phyloP scores from a whole-genome alignment of 2,888 invertebrate genomes.

The Zygothrica quintamaculata region DNA sequence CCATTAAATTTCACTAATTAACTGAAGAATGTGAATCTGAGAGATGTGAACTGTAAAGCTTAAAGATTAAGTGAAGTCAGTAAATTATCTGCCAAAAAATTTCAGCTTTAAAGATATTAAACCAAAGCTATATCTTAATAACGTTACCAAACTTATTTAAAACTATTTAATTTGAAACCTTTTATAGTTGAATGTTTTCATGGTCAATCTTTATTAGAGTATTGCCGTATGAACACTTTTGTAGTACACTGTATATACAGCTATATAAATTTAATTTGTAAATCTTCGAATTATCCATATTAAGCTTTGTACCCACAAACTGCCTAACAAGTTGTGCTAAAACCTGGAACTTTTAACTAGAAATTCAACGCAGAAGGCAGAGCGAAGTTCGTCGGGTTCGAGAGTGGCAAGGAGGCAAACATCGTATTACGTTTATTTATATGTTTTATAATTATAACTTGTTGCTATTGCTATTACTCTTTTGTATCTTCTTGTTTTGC shows the following conservation, averaged over 20 bases:
- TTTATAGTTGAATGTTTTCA: too few species aligned
- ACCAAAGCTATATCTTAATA: too few species aligned
- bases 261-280: not conserved
- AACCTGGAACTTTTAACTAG: constrained; percentile 17
- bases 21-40: constrained; percentile 43
- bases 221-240: too few species aligned
- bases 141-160: too few species aligned
- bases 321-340: constrained; percentile 6
- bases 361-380: constrained; percentile 28
- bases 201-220: too few species aligned
- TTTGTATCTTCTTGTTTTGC: not conserved
- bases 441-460: constrained; percentile 68
- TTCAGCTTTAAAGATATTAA: too few species aligned
- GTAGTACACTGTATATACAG: not conserved
- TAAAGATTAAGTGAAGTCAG: constrained; percentile 16
- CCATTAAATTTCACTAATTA: constrained; percentile 49
- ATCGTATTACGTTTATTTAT: constrained; percentile 49
- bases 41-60: constrained; percentile 44
- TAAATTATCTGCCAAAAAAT: too few species aligned
- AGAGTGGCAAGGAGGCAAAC: constrained; percentile 32
- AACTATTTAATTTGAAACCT: too few species aligned
- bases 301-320: constrained; percentile 1
- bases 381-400: constrained; percentile 52
- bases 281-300: constrained; percentile 16
- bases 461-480: constrained; percentile 33